These are phyloP conservation scores for Mesocentrotus franciscanus DNA, from an alignment of 53 echinoderm and acorn worm genomes.

Conservation along the genomic window DNA sequence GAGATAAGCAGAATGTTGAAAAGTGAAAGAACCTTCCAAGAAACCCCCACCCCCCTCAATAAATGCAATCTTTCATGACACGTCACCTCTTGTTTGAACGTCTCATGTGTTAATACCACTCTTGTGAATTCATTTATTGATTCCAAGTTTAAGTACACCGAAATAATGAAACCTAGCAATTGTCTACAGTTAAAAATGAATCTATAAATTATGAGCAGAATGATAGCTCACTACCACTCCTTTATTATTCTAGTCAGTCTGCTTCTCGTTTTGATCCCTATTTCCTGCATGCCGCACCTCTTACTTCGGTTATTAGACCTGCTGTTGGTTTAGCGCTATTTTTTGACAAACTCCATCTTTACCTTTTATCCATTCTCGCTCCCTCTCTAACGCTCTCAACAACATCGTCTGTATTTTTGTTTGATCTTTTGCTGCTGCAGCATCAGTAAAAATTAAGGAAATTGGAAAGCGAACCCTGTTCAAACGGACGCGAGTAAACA, in stretches of 20 bases:
- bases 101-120: not conserved
- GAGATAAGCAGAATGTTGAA: not conserved
- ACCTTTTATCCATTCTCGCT: not conserved
- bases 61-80: not conserved
- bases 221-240: not conserved
- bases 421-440: slow-evolving; percentile 33
- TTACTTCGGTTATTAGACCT: slow-evolving; percentile 5
- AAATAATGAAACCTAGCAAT: not conserved
- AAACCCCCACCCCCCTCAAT: not conserved
- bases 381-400: not conserved
- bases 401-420: slow-evolving; percentile 57
- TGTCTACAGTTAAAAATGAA: not conserved
- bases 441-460: slow-evolving; percentile 49
- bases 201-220: not conserved
- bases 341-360: slow-evolving; percentile 28
- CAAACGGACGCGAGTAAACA: slow-evolving; percentile 56
- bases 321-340: slow-evolving; percentile 44
- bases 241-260: not conserved
- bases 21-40: not conserved
- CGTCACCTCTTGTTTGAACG: not conserved
- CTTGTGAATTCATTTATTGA: not conserved
- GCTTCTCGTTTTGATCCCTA: not conserved
- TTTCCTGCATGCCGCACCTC: not conserved
- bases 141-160: not conserved
- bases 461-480: slow-evolving; percentile 62